Percentiles rank a stretch among this genome's conserved stretches.
Evolutionary conservation across 1,140 invertebrate species (phyloP).

Genomic region (Aphis craccivora): DNA sequence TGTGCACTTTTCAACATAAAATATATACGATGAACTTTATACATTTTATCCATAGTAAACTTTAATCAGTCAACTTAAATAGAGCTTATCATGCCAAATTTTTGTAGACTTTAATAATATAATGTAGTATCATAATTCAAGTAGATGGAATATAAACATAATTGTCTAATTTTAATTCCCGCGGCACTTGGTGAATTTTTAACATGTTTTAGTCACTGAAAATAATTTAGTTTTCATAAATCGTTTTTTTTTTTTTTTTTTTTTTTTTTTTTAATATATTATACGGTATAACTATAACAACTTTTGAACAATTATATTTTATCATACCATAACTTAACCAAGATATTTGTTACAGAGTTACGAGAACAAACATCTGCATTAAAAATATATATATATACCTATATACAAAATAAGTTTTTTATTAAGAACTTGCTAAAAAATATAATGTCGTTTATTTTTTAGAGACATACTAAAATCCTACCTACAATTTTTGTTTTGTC

Average conservation of each 20-base stretch:
- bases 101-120: background rate
- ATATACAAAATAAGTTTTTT: background rate
- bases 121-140: background rate
- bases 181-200: background rate
- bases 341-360: conserved; percentile 6
- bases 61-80: background rate
- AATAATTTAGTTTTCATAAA: background rate
- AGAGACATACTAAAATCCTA: background rate
- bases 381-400: background rate
- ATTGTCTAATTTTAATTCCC: conserved; percentile 17
- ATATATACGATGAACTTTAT: background rate
- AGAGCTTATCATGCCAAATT: background rate
- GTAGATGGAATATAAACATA: background rate
- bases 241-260: background rate
- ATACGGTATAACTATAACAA: background rate
- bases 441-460: background rate
- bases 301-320: background rate
- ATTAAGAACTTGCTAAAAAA: background rate
- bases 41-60: background rate
- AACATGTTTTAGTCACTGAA: background rate
- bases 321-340: conserved; percentile 5
- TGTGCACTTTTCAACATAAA: background rate
- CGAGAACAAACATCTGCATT: background rate
- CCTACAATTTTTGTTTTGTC: background rate
- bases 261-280: background rate